These are phyloP conservation scores for Hydrotaea diabolus DNA, from an alignment of 2,888 invertebrate species.

Conservation along the genomic window DNA sequence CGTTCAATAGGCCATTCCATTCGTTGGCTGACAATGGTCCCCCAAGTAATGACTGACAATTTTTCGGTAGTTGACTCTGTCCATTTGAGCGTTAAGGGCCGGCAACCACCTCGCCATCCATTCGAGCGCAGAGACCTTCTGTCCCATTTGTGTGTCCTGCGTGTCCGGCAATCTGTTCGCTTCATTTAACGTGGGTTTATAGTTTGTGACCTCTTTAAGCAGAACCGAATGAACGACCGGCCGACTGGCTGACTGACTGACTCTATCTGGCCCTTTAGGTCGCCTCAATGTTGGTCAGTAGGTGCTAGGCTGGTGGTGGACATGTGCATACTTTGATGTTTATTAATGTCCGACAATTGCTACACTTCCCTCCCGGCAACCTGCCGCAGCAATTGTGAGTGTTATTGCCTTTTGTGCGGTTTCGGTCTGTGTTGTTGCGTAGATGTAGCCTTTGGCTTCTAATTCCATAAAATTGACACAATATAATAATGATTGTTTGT, in stretches of 20 bases:
- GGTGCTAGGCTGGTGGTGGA: neutral
- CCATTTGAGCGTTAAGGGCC: neutral
- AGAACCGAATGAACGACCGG: too few species aligned
- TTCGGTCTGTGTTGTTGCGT: neutral
- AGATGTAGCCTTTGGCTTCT: neutral
- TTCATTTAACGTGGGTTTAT: neutral
- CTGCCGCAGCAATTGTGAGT: neutral
- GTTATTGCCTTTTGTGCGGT: neutral
- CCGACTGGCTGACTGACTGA: neutral
- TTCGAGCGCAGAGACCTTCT: too few species aligned
- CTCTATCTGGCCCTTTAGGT: constrained; percentile 7
- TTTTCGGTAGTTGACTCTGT: constrained; percentile 12
- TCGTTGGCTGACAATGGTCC: neutral
- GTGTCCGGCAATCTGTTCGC: neutral
- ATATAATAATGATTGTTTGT: constrained; percentile 1
- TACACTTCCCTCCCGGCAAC: neutral
- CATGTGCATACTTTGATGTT: neutral
- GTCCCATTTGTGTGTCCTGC: too few species aligned
- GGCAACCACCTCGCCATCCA: neutral
- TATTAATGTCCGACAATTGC: neutral
- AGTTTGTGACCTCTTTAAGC: constrained; percentile 1
- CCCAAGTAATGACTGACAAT: neutral
- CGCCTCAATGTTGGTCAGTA: neutral
- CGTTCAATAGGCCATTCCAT: neutral
- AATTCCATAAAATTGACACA: constrained; percentile 8